Evolutionary conservation across 2,113 vertebrate species (phyloP), one percentile per base, ranked within the genome.

Genomic region (Limanda limanda): DNA sequence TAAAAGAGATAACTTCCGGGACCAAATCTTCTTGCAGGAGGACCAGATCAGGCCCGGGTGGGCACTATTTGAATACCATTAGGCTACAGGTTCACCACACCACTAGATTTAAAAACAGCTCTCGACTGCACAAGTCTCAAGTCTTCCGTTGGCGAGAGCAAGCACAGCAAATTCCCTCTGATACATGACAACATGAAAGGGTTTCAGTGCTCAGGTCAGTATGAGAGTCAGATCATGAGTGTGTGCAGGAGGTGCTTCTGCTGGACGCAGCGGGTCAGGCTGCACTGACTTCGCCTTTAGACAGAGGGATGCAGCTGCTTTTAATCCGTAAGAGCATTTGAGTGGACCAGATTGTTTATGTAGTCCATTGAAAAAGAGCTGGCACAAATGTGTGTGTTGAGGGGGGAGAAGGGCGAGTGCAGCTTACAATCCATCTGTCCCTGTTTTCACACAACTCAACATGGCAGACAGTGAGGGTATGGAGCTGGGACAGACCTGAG

Each of bases 341-440:
- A 86, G 88, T 71, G 76, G 72, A 47, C 72, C 83, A 84, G 85
- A 88, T 78, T 89, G 76, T 90, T 84, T 82, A 66, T 84, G 76
- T 71, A 37, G 79, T 71, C 62, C 24, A 24, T 54, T 81, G 78
- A 86, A 81, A 86, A 77, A 78, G 60, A 84, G 35, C 65, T 76
- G 70, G 72, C 68, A 81, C 64, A 61, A 69, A 60, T 60, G 65
- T 48, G 56, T 62, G 71, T 59, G 42, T 31, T n/a, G 8, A 15
- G 18, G 27, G 37, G 55, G 71, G 70, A 67, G 74, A 64, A 56
- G 74, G 35, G 21, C 57, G 59, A 24, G 35, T 7, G 18, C 59
- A 62, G 83, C 77, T 88, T 82, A 83, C 62, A 9, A 71, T 87
- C 92, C 90, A 91, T 92, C 90, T 91, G 90, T 87, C 82, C 69